Conservation (phyloP, 2,888 invertebrate genomes). For the Thymelicus sylvestris region DNA sequence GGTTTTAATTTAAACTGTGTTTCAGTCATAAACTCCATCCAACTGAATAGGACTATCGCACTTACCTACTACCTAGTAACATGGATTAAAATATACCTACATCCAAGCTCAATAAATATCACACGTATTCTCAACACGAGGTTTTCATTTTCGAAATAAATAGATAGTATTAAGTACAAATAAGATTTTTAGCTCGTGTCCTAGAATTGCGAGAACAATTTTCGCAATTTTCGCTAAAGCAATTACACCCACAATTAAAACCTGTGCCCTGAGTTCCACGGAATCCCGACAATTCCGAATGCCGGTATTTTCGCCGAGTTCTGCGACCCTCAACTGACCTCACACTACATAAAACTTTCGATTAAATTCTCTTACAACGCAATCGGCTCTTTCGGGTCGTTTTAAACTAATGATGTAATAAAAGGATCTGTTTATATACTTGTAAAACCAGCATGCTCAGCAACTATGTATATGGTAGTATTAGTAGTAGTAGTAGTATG, state of each 20-base stretch:
- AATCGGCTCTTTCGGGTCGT: constrained; percentile 10
- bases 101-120: too few species aligned
- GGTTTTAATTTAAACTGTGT: constrained; percentile 27
- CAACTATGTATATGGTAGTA: too few species aligned
- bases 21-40: constrained; percentile 6
- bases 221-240: constrained; percentile 55
- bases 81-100: too few species aligned
- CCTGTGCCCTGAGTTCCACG: constrained; percentile 50
- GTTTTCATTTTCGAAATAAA: neutral
- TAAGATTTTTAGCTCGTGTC: constrained; percentile 48
- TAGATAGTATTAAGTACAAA: constrained; percentile 48
- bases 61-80: too few species aligned
- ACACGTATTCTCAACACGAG: too few species aligned
- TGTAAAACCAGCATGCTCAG: neutral
- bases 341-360: constrained; percentile 42
- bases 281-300: constrained; percentile 55
- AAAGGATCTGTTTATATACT: neutral
- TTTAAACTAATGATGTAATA: neutral
- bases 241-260: constrained; percentile 71
- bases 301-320: constrained; percentile 48
- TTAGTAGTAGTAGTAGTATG: too few species aligned
- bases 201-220: constrained; percentile 52
- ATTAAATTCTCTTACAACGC: constrained; percentile 39
- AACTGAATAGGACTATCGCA: too few species aligned
- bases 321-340: constrained; percentile 52